Conservation (phyloP, 2,797 vertebrate genomes). For the Enteromius treurensis region DNA sequence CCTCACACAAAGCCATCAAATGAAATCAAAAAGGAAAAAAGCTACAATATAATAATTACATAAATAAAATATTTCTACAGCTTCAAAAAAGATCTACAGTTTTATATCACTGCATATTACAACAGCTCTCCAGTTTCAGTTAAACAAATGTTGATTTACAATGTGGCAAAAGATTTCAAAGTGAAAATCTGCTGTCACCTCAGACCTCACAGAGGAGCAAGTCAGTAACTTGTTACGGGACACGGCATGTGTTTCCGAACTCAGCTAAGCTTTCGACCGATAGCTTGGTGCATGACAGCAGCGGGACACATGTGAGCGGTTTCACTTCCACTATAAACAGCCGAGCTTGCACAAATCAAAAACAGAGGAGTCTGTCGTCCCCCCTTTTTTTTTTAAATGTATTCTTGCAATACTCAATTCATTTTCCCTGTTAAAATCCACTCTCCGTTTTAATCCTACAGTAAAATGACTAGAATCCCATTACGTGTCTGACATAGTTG, state of each 20-base stretch:
- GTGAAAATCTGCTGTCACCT: conserved; percentile 15
- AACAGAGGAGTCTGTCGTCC: conserved; percentile 15
- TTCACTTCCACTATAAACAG: conserved; percentile 46
- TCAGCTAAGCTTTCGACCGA: conserved; percentile 45
- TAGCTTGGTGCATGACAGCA: conserved; percentile 45
- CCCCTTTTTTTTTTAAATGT: conserved; percentile 69
- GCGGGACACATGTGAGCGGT: conserved; percentile 35
- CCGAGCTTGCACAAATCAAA: conserved; percentile 32
- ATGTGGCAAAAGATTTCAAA: conserved; percentile 18
- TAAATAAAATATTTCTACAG: neutral
- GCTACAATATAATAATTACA: neutral
- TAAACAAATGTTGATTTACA: neutral
- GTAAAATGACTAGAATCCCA: conserved; percentile 77
- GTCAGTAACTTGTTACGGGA: conserved; percentile 34
- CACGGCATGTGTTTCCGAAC: conserved; percentile 43
- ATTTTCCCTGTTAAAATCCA: conserved; percentile 69
- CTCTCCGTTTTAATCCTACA: conserved; percentile 71
- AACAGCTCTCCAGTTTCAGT: conserved; percentile 6
- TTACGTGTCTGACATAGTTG: conserved; percentile 78
- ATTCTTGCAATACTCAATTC: conserved; percentile 72
- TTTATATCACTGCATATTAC: conserved; percentile 1
- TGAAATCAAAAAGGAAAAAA: neutral
- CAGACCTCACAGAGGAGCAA: conserved; percentile 16
- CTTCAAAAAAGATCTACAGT: neutral
- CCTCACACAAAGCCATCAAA: neutral